These are phyloP conservation scores for Megathymus violae DNA, from an alignment of 1,140 invertebrate species.

Conservation along the genomic window DNA sequence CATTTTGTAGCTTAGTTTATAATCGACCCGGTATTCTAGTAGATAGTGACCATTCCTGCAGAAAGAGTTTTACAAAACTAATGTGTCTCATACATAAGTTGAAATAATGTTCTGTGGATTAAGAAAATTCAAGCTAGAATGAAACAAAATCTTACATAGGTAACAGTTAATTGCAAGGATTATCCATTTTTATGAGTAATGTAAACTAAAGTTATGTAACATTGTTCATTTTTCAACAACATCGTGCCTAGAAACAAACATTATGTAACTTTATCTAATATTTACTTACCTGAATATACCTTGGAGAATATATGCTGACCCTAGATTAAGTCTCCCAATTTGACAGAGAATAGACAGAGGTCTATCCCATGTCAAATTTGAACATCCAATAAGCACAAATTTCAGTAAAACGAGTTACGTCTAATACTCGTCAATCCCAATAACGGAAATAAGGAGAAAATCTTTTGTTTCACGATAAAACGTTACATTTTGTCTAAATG, in stretches of 20 bases:
- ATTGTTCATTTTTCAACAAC: too few relatives aligned
- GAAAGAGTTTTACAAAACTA: too few relatives aligned
- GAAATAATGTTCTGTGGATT: too few relatives aligned
- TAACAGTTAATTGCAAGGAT: too few relatives aligned
- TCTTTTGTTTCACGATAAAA: constrained; percentile 31
- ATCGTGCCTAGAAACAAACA: background rate
- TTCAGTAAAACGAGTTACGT: constrained; percentile 44
- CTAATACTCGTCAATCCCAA: constrained; percentile 48
- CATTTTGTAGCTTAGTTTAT: too few relatives aligned
- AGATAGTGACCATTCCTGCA: too few relatives aligned
- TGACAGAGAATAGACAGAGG: constrained; percentile 47
- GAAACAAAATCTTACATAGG: too few relatives aligned
- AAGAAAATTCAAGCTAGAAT: too few relatives aligned
- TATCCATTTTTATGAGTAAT: too few relatives aligned
- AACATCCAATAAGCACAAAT: constrained; percentile 43
- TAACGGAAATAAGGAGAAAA: constrained; percentile 31
- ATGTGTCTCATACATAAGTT: too few relatives aligned
- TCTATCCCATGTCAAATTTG: constrained; percentile 48
- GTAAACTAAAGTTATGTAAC: too few relatives aligned
- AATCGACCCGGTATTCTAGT: too few relatives aligned
- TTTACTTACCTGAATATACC: constrained; percentile 10
- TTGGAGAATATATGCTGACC: constrained; percentile 16
- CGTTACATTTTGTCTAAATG: constrained; percentile 17
- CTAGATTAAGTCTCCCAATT: constrained; percentile 37
- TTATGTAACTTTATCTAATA: background rate